Evolutionary conservation across 1,140 invertebrate species (phyloP), one percentile per base, ranked within the genome.

Genomic region (Mizuhopecten yessoensis): DNA sequence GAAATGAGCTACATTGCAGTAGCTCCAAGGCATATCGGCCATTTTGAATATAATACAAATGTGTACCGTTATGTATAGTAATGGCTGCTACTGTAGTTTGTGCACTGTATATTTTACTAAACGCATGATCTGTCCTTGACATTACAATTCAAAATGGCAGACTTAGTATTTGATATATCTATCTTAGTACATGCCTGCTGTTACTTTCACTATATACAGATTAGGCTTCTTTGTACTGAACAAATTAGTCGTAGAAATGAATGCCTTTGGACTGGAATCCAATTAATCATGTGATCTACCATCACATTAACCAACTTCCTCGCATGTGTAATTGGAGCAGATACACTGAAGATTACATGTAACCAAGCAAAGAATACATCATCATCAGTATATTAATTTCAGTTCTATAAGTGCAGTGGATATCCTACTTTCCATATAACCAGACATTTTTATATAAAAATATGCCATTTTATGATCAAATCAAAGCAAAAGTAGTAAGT

Each of bases 231-330:
- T 29, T n/a, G 17, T 75, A 75, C 11, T 0, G 11, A n/a, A 29
- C 57, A n/a, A n/a, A 7, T 75, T 75, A 75, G 10, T 20, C 20
- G n/a, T 1, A 49, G 45, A 49, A 75, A n/a, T 75, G 57, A 29
- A 75, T 75, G n/a, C 17, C 11, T 75, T 29, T 29, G n/a, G 57
- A 29, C 57, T 1, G 11, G 3, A 49, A 9, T 75, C 57, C 15
- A 10, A 45, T 75, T 7, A 75, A 75, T 75, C 23, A 75, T 29
- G 57, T 5, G 57, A 75, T 75, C 57, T 75, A n/a, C 57, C 57
- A 75, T 75, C 57, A 75, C n/a, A 75, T 75, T 75, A 75, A 75
- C 57, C 57, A 75, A 75, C 29, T 29, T 75, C 57, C 57, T 29
- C 29, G 29, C 57, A 75, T 29, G 57, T 75, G 57, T 75, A 75